A percentile compares a stretch with the other conserved stretches of the same genome.
phyloP scores from a whole-genome alignment of 2,113 vertebrate genomes.

The Oncorhynchus gorbuscha region DNA sequence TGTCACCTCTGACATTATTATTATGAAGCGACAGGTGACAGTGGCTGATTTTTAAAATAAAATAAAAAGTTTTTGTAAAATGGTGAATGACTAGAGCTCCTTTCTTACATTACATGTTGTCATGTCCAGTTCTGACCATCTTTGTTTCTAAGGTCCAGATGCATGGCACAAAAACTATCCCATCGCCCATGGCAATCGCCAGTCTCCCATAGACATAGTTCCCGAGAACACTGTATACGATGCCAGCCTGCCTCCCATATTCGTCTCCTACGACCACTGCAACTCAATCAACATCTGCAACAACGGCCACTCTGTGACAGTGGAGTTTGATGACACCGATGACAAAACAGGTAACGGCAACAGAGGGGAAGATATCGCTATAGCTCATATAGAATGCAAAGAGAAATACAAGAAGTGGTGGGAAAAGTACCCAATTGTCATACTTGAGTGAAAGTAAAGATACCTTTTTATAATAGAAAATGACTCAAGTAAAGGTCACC shows the following conservation, averaged over 20 bases:
- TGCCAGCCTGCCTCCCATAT: slow-evolving; percentile 75
- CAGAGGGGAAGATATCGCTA: background rate
- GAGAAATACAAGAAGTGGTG: background rate
- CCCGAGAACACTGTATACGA: slow-evolving; percentile 82
- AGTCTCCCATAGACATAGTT: slow-evolving; percentile 93
- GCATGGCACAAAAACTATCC: slow-evolving; percentile 88
- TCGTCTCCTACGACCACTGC: slow-evolving; percentile 83
- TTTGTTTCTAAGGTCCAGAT: slow-evolving; percentile 77
- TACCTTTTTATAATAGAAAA: too few relatives aligned
- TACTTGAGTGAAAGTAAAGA: too few relatives aligned
- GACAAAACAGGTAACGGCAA: slow-evolving; percentile 82
- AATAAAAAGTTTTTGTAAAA: background rate
- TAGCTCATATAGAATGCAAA: background rate
- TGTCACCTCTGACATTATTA: too few relatives aligned
- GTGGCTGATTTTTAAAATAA: too few relatives aligned
- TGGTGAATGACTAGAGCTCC: background rate
- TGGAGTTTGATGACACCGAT: slow-evolving; percentile 88
- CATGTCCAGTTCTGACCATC: background rate
- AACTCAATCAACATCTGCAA: slow-evolving; percentile 86
- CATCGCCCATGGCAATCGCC: slow-evolving; percentile 83
- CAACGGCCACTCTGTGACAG: slow-evolving; percentile 91
- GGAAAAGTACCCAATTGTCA: too few relatives aligned
- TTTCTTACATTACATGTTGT: background rate
- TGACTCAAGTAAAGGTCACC: too few relatives aligned
- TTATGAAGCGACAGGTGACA: too few relatives aligned